Evolutionary conservation across 2,113 vertebrate species (phyloP).

Genomic region (Menidia beryllina): DNA sequence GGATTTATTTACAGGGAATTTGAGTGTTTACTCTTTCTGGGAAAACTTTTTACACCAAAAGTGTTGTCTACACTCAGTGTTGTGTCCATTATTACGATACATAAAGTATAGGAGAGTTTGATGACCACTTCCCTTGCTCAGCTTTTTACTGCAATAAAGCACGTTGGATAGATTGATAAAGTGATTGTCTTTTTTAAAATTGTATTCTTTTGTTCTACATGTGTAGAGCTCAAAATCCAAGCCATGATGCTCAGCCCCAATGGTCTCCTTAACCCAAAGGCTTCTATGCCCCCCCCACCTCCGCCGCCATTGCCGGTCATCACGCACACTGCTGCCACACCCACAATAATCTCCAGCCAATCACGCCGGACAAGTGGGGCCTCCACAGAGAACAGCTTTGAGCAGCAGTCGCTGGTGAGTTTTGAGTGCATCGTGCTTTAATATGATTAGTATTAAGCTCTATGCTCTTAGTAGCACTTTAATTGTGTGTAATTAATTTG

Average conservation of each 20-base stretch:
- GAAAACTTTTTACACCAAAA: no score
- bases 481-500: neutral
- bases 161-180: no score
- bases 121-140: no score
- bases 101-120: no score
- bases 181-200: no score
- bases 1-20: no score
- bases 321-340: constrained; percentile 89
- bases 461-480: neutral
- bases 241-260: constrained; percentile 91
- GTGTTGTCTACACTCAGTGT: no score
- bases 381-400: constrained; percentile 83
- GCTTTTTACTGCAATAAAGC: no score
- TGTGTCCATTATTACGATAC: no score
- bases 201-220: neutral
- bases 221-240: constrained; percentile 90
- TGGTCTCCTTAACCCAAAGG: constrained; percentile 90
- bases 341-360: constrained; percentile 86
- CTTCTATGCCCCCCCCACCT: constrained; percentile 82
- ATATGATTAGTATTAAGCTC: no score
- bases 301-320: constrained; percentile 87
- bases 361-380: constrained; percentile 86
- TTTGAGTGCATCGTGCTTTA: constrained; percentile 1
- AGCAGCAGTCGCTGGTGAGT: constrained; percentile 91
- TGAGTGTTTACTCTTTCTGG: no score